Evolutionary conservation across 2,888 invertebrate species (phyloP).

Genomic region (Chloromyia formosa): DNA sequence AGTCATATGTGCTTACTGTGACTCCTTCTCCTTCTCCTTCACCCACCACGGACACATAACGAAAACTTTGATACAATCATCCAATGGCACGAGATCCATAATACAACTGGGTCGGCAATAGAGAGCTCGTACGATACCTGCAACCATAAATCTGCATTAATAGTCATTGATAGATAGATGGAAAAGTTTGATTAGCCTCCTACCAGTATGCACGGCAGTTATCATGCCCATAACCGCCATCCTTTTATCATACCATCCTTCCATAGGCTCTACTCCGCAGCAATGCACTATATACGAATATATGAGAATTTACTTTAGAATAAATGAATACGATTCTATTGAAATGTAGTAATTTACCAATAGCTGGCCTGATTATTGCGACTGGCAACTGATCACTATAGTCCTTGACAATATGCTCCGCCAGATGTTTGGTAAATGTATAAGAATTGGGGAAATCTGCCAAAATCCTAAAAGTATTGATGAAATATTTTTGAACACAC

Average conservation of each 20-base stretch:
- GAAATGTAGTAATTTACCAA: slow-evolving; percentile 73
- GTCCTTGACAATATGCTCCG: slow-evolving; percentile 81
- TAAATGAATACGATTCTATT: too few relatives aligned
- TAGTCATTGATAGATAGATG: neutral
- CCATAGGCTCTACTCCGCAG: slow-evolving; percentile 70
- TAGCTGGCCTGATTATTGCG: slow-evolving; percentile 86
- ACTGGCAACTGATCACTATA: slow-evolving; percentile 74
- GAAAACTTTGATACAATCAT: slow-evolving; percentile 77
- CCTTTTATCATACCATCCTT: slow-evolving; percentile 91
- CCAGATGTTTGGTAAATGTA: slow-evolving; percentile 87
- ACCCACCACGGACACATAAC: slow-evolving; percentile 76
- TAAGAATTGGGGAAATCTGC: slow-evolving; percentile 87
- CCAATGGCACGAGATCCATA: slow-evolving; percentile 84
- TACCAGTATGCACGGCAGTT: slow-evolving; percentile 74
- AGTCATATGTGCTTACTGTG: slow-evolving; percentile 37
- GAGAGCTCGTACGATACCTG: slow-evolving; percentile 75
- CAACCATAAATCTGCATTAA: neutral
- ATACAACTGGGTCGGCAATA: slow-evolving; percentile 69
- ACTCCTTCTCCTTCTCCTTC: slow-evolving; percentile 60
- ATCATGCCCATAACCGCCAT: slow-evolving; percentile 86
- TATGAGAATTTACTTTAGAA: neutral
- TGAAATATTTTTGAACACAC: too few relatives aligned
- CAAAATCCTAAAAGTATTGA: slow-evolving; percentile 67
- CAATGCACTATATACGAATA: slow-evolving; percentile 71
- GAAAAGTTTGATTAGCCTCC: neutral